phyloP scores from a whole-genome alignment of 2,113 vertebrate genomes.

The Amphilophus citrinellus region DNA sequence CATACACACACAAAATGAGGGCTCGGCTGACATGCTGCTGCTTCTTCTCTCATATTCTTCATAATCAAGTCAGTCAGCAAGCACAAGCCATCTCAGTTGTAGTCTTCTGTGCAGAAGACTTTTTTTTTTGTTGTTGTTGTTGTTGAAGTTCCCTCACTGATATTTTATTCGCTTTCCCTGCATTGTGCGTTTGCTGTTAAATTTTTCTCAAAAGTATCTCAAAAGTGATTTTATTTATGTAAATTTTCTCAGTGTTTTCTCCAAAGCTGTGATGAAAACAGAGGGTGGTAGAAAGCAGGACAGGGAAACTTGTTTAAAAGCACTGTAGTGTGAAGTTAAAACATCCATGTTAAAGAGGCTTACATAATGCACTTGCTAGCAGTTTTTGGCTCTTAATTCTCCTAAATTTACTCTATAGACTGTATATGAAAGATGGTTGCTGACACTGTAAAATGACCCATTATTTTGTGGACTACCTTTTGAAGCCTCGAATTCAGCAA shows the following conservation, averaged over 20 bases:
- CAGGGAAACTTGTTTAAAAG: not conserved
- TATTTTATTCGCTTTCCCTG: not conserved
- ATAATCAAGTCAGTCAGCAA: conserved; percentile 36
- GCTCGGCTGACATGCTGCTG: conserved; percentile 5
- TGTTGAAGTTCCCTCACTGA: not conserved
- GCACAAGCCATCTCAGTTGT: not conserved
- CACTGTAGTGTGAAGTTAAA: not conserved
- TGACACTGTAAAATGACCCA: too few species aligned
- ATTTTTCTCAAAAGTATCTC: too few species aligned
- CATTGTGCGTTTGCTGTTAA: too few species aligned
- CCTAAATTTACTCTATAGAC: not conserved
- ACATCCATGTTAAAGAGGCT: not conserved
- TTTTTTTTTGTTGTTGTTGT: too few species aligned
- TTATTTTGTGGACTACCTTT: not conserved
- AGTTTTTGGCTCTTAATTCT: not conserved
- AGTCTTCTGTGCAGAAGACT: not conserved
- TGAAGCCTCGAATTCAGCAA: not conserved
- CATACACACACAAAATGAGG: not conserved
- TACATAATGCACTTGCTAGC: not conserved
- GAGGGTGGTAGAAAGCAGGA: not conserved
- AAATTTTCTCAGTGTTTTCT: too few species aligned
- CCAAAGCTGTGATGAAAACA: not conserved
- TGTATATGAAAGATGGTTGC: not conserved
- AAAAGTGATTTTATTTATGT: too few species aligned
- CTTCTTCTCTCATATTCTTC: conserved; percentile 9